Percentiles rank a stretch among this genome's conserved stretches.
Evolutionary conservation across 1,140 invertebrate genomes (phyloP).

Genomic region (Anoplophora glabripennis): DNA sequence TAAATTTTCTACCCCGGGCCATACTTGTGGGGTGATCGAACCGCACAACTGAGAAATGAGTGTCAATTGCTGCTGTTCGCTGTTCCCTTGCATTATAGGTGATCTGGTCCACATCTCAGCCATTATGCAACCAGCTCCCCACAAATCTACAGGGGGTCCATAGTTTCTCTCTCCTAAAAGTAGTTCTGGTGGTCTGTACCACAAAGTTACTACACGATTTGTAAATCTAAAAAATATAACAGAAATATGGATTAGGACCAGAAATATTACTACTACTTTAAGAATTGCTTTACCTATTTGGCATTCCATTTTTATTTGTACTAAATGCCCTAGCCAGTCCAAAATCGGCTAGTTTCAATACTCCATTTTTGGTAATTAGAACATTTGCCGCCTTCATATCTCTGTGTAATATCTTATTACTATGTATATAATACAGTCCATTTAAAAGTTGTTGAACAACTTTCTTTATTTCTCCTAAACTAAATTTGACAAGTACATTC

Average conservation of each 20-base stretch:
- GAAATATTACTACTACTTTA: neutral
- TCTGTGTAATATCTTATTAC: conserved; percentile 91
- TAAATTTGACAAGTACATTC: conserved; percentile 95
- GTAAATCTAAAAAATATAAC: conserved; percentile 82
- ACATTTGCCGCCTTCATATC: conserved; percentile 99
- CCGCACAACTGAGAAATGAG: conserved; percentile 96
- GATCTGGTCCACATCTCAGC: conserved; percentile 98
- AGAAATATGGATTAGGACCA: neutral
- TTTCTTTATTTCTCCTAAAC: conserved; percentile 96
- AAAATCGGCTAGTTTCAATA: conserved; percentile 91
- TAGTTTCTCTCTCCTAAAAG: conserved; percentile 90
- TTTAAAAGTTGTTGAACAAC: conserved; percentile 97
- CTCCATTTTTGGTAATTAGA: conserved; percentile 95
- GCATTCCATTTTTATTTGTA: conserved; percentile 78
- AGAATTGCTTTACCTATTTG: conserved; percentile 61
- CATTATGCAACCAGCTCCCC: conserved; percentile 99
- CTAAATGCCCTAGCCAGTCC: conserved; percentile 90
- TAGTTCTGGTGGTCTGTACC: conserved; percentile 94
- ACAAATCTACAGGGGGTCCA: conserved; percentile 95
- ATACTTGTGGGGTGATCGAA: conserved; percentile 88
- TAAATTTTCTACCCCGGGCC: conserved; percentile 92
- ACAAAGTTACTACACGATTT: conserved; percentile 95
- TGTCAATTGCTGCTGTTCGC: conserved; percentile 93
- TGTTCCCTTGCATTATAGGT: conserved; percentile 87
- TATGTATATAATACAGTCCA: conserved; percentile 96